Conservation (phyloP, 2,888 invertebrate genomes). For the Nemurella pictetii region DNA sequence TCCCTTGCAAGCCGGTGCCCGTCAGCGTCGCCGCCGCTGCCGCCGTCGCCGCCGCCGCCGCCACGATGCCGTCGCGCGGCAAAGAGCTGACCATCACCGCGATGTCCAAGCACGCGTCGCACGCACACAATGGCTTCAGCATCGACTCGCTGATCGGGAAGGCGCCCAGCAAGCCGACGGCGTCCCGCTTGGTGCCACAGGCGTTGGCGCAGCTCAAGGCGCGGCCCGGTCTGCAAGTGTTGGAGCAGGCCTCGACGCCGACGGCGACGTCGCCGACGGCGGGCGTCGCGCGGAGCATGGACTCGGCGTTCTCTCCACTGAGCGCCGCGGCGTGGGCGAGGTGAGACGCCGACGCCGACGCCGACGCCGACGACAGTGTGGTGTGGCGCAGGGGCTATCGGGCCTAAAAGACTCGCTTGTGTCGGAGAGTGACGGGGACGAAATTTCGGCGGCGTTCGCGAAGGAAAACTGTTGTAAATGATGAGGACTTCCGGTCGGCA, state of each 20-base stretch:
- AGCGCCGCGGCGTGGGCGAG: slow-evolving; percentile 54
- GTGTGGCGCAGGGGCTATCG: background rate
- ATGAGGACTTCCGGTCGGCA: background rate
- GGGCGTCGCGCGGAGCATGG: slow-evolving; percentile 55
- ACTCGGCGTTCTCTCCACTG: slow-evolving; percentile 72
- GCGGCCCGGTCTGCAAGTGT: slow-evolving; percentile 33
- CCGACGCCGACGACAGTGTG: background rate
- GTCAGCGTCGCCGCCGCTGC: slow-evolving; percentile 43
- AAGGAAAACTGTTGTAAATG: no score
- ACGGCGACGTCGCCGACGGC: slow-evolving; percentile 48
- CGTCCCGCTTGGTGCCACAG: slow-evolving; percentile 33
- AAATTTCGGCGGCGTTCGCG: background rate
- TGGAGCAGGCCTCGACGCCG: slow-evolving; percentile 42
- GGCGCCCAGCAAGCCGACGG: slow-evolving; percentile 44
- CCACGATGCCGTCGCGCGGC: slow-evolving; percentile 30
- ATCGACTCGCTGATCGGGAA: slow-evolving; percentile 62
- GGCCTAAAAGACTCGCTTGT: background rate
- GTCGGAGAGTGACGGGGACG: background rate
- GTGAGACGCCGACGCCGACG: slow-evolving; percentile 40
- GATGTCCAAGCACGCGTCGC: slow-evolving; percentile 26
- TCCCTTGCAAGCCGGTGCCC: slow-evolving; percentile 47
- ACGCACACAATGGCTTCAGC: slow-evolving; percentile 52
- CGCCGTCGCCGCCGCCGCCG: slow-evolving; percentile 42
- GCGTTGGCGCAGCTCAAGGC: slow-evolving; percentile 38
- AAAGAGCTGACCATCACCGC: slow-evolving; percentile 26